phyloP scores from a whole-genome alignment of 2,113 vertebrate species.

The Mungos mungo region DNA sequence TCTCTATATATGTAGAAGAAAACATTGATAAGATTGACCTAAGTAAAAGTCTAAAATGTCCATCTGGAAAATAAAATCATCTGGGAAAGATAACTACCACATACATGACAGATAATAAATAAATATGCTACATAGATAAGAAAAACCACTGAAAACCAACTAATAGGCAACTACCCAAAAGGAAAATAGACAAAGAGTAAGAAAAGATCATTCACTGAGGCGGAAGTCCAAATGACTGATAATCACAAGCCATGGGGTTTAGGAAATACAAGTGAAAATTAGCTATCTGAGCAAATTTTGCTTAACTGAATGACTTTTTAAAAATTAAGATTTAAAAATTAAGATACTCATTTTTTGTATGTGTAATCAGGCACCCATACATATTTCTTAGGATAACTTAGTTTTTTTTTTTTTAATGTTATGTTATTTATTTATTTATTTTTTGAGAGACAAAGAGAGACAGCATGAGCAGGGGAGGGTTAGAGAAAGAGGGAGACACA shows the following conservation, averaged over 20 bases:
- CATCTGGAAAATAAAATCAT: neutral
- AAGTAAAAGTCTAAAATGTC: neutral
- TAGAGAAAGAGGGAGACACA: too few relatives aligned
- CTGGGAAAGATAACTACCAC: neutral
- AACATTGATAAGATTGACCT: neutral
- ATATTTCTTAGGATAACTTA: neutral
- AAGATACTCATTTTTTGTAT: neutral
- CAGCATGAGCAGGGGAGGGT: too few relatives aligned
- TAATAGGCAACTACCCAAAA: neutral
- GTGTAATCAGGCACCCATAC: neutral
- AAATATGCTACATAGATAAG: neutral
- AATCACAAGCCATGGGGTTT: neutral
- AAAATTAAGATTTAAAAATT: neutral
- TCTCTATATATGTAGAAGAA: neutral
- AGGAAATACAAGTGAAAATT: neutral
- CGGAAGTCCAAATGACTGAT: neutral
- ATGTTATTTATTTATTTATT: too few relatives aligned
- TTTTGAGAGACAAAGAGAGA: too few relatives aligned
- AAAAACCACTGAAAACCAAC: neutral
- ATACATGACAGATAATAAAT: neutral
- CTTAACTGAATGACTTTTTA: neutral
- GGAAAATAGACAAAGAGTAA: neutral
- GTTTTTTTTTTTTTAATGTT: neutral
- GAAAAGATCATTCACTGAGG: neutral
- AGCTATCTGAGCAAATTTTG: neutral